These are phyloP conservation scores for Alligator mississippiensis DNA, from an alignment of 2,113 vertebrate species.

Conservation along the genomic window DNA sequence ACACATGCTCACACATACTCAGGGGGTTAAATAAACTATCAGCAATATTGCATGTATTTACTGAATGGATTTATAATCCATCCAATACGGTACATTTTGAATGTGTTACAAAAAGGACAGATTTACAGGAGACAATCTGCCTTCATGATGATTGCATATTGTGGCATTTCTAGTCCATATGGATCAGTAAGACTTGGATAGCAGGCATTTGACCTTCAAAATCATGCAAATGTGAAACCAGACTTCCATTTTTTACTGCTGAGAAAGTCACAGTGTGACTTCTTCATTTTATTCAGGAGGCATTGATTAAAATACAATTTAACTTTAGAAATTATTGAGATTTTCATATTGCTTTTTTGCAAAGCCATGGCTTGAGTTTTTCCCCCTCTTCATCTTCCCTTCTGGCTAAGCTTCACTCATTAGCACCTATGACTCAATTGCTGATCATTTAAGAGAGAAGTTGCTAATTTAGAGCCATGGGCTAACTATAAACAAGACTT, in stretches of 20 bases:
- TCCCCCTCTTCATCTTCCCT: conserved; percentile 53
- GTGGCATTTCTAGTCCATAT: conserved; percentile 91
- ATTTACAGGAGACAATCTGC: conserved; percentile 89
- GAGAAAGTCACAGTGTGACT: conserved; percentile 75
- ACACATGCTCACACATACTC: background rate
- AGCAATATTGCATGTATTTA: conserved; percentile 65
- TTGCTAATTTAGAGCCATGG: conserved; percentile 79
- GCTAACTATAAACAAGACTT: conserved; percentile 75
- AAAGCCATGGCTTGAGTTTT: conserved; percentile 37
- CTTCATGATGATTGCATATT: conserved; percentile 87
- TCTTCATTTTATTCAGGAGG: conserved; percentile 73
- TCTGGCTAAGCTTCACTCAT: conserved; percentile 79
- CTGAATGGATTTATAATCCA: conserved; percentile 82
- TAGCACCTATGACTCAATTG: conserved; percentile 77
- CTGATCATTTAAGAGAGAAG: conserved; percentile 79
- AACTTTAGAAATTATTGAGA: conserved; percentile 72
- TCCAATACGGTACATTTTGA: conserved; percentile 82
- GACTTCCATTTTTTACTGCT: conserved; percentile 83
- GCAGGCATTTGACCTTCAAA: conserved; percentile 89
- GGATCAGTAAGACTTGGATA: conserved; percentile 86
- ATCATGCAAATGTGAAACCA: conserved; percentile 84
- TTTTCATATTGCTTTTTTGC: conserved; percentile 50
- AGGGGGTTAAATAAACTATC: conserved; percentile 37
- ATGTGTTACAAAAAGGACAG: conserved; percentile 84
- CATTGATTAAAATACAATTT: conserved; percentile 81